Percentiles rank a stretch among this genome's conserved stretches.
Conservation (phyloP, 30 jellyfish, hydroid and myxozoan genomes). For the Clytia hemisphaerica region DNA sequence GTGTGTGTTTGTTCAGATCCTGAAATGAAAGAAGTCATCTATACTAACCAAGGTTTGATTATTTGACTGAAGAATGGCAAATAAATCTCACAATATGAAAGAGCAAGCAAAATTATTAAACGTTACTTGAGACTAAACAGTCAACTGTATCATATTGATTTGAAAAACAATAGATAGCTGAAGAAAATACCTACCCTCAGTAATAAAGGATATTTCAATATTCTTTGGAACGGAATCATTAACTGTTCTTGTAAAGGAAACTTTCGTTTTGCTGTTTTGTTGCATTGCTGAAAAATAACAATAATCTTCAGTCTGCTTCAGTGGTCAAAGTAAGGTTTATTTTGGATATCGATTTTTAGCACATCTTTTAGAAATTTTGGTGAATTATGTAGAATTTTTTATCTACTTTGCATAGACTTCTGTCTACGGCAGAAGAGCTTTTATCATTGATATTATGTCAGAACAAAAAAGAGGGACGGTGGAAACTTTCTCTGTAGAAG, state of each 20-base stretch:
- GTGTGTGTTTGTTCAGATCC: constrained; percentile 80
- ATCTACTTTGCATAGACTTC: too few relatives aligned
- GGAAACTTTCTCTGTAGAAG: too few relatives aligned
- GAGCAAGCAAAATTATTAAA: not conserved
- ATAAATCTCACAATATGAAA: not conserved
- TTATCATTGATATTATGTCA: too few relatives aligned
- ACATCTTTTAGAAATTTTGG: too few relatives aligned
- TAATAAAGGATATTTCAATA: constrained; percentile 78
- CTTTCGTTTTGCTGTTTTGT: constrained; percentile 66
- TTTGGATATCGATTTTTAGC: too few relatives aligned
- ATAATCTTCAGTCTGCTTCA: too few relatives aligned
- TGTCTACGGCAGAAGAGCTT: too few relatives aligned
- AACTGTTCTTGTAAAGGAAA: constrained; percentile 90
- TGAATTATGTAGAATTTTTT: too few relatives aligned
- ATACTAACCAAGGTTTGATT: not conserved
- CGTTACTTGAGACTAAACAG: too few relatives aligned
- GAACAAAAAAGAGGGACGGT: too few relatives aligned
- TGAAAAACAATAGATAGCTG: not conserved
- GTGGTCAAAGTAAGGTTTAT: too few relatives aligned
- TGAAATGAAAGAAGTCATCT: not conserved
- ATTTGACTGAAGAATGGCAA: not conserved
- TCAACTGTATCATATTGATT: too few relatives aligned
- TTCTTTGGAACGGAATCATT: constrained; percentile 91
- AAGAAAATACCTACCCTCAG: constrained; percentile 44
- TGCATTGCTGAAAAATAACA: constrained; percentile 64